These are phyloP conservation scores for Stegodyphus mimosarum DNA, from an alignment of 1,140 invertebrate genomes.

Conservation along the genomic window DNA sequence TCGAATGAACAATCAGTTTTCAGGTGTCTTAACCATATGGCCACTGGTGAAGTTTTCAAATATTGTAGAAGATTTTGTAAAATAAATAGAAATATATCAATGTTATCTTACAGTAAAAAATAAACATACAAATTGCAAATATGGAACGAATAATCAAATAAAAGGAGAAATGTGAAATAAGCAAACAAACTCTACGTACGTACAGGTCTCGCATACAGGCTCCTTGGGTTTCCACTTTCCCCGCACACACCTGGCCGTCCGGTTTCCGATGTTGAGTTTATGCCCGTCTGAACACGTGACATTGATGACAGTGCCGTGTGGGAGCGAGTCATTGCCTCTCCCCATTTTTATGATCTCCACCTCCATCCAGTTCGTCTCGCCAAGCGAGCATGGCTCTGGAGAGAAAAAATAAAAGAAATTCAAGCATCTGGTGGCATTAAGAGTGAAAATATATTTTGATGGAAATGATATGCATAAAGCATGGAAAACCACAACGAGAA, in stretches of 20 bases:
- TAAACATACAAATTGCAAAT: too few relatives aligned
- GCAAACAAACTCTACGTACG: slow-evolving; percentile 67
- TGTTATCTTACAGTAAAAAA: too few relatives aligned
- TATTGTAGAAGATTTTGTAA: too few relatives aligned
- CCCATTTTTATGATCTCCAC: slow-evolving; percentile 74
- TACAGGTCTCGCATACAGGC: slow-evolving; percentile 80
- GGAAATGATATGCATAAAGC: background rate
- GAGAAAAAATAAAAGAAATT: slow-evolving; percentile 7
- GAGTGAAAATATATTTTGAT: background rate
- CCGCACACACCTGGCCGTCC: slow-evolving; percentile 80
- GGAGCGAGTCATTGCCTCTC: slow-evolving; percentile 66
- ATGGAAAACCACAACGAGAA: too few relatives aligned
- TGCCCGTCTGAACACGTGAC: slow-evolving; percentile 81
- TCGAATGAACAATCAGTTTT: too few relatives aligned
- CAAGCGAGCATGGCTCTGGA: slow-evolving; percentile 71
- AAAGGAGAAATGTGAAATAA: background rate
- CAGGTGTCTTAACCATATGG: too few relatives aligned
- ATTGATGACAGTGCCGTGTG: slow-evolving; percentile 76
- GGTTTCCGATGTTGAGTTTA: slow-evolving; percentile 79
- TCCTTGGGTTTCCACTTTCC: slow-evolving; percentile 84
- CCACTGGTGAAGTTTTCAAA: too few relatives aligned
- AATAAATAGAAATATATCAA: too few relatives aligned
- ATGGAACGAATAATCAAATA: too few relatives aligned
- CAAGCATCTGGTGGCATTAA: background rate
- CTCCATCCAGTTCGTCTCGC: slow-evolving; percentile 75